Percentiles rank a stretch among this genome's conserved stretches.
phyloP scores from a whole-genome alignment of 2,888 invertebrate species.

The Cheilosia vernalis region DNA sequence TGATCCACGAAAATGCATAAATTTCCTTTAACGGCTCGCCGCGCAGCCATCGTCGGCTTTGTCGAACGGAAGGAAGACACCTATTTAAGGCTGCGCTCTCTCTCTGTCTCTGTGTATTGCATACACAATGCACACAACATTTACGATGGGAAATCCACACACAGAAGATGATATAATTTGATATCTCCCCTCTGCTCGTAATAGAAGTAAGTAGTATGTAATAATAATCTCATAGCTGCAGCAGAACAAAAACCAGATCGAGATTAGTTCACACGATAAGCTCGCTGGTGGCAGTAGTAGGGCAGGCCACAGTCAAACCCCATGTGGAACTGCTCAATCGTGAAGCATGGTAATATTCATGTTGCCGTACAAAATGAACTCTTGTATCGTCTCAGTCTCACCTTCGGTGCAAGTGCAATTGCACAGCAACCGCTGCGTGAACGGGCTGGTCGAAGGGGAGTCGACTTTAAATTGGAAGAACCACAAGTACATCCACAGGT shows the following conservation, averaged over 20 bases:
- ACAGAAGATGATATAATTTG: slow-evolving; percentile 72
- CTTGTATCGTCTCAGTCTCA: slow-evolving; percentile 30
- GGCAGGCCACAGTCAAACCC: slow-evolving; percentile 59
- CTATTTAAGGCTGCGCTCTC: slow-evolving; percentile 48
- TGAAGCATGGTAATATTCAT: slow-evolving; percentile 62
- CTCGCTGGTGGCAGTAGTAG: slow-evolving; percentile 75
- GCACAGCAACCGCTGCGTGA: slow-evolving; percentile 27
- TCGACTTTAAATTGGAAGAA: slow-evolving; percentile 63
- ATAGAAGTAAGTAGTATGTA: slow-evolving; percentile 31
- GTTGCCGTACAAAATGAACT: slow-evolving; percentile 50
- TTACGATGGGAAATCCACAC: slow-evolving; percentile 72
- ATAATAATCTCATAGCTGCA: slow-evolving; percentile 51
- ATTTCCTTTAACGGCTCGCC: slow-evolving; percentile 46
- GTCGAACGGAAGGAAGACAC: slow-evolving; percentile 68
- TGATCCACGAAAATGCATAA: slow-evolving; percentile 74
- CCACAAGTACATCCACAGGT: slow-evolving; percentile 70
- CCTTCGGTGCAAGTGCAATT: slow-evolving; percentile 19
- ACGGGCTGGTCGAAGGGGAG: slow-evolving; percentile 3
- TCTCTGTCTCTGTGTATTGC: slow-evolving; percentile 30
- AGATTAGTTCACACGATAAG: slow-evolving; percentile 78
- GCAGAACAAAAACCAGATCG: slow-evolving; percentile 47
- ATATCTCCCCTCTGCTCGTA: slow-evolving; percentile 28
- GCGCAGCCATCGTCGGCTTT: background rate
- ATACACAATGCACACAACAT: slow-evolving; percentile 57
- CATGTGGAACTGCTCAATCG: slow-evolving; percentile 67